Conservation (phyloP, 1,140 invertebrate species). For the Halictus rubicundus region DNA sequence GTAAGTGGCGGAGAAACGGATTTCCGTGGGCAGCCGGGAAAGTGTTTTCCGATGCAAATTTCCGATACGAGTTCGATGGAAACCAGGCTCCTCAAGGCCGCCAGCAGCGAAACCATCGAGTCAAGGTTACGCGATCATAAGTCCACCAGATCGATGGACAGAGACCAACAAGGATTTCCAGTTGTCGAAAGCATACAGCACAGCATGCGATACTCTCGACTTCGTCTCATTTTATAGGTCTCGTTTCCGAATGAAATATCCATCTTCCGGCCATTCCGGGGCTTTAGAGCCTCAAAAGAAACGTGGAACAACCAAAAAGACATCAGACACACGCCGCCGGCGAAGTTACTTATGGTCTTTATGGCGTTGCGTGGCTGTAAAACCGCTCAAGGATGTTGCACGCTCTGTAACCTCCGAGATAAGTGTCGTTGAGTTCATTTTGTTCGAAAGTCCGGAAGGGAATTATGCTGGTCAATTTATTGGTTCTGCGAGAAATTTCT, state of each 20-base stretch:
- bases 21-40: constrained; percentile 32
- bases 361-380: no score
- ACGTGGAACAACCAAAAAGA: no score
- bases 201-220: constrained; percentile 10
- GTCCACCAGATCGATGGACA: neutral
- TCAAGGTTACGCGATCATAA: constrained; percentile 43
- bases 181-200: constrained; percentile 25
- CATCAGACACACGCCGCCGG: neutral
- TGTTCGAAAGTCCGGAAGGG: no score
- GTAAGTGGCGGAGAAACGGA: constrained; percentile 25
- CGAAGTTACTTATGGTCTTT: neutral
- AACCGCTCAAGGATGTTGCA: no score
- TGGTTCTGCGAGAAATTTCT: no score
- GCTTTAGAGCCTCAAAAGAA: neutral
- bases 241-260: neutral
- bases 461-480: no score
- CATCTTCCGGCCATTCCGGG: neutral
- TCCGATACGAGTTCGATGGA: neutral
- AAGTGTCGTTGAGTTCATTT: no score
- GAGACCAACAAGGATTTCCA: constrained; percentile 27
- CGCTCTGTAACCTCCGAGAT: no score
- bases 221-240: neutral
- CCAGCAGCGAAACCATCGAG: constrained; percentile 10
- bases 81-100: constrained; percentile 27
- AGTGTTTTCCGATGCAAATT: constrained; percentile 47